phyloP scores from a whole-genome alignment of 1,140 invertebrate genomes.

The Chionoecetes opilio region DNA sequence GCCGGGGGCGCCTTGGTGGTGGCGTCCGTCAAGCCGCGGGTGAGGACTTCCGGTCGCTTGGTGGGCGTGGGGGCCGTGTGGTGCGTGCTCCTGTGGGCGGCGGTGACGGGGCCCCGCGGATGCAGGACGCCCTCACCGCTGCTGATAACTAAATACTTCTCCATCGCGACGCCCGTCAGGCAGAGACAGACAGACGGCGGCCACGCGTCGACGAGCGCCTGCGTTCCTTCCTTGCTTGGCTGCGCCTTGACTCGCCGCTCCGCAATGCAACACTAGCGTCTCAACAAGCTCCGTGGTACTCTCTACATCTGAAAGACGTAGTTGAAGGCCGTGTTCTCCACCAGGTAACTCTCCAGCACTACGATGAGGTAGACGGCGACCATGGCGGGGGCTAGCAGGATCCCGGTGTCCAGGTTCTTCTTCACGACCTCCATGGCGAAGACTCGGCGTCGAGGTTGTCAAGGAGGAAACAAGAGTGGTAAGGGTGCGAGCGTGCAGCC shows the following conservation, averaged over 20 bases:
- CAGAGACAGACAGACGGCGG: not conserved
- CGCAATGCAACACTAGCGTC: not conserved
- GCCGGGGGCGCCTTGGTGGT: not conserved
- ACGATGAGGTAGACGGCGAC: constrained; percentile 68
- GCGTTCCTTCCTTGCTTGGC: not conserved
- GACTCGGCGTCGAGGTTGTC: not conserved
- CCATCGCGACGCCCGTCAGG: not conserved
- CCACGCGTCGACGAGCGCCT: not conserved
- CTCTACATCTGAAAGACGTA: constrained; percentile 71
- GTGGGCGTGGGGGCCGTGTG: not conserved
- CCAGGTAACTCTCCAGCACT: constrained; percentile 62
- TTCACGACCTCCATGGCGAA: not conserved
- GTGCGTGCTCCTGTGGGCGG: not conserved
- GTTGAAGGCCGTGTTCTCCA: constrained; percentile 64
- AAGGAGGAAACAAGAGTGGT: not conserved
- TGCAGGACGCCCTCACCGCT: not conserved
- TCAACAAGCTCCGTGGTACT: not conserved
- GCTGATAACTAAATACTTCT: not conserved
- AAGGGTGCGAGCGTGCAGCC: not conserved
- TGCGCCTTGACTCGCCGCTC: not conserved
- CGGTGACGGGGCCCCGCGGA: not conserved
- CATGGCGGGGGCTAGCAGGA: constrained; percentile 59
- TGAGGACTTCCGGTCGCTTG: not conserved
- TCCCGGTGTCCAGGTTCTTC: constrained; percentile 58
- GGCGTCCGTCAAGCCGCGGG: not conserved